A percentile compares a stretch with the other conserved stretches of the same genome.
phyloP scores from a whole-genome alignment of 2,888 invertebrate genomes.

The Arge pagana region DNA sequence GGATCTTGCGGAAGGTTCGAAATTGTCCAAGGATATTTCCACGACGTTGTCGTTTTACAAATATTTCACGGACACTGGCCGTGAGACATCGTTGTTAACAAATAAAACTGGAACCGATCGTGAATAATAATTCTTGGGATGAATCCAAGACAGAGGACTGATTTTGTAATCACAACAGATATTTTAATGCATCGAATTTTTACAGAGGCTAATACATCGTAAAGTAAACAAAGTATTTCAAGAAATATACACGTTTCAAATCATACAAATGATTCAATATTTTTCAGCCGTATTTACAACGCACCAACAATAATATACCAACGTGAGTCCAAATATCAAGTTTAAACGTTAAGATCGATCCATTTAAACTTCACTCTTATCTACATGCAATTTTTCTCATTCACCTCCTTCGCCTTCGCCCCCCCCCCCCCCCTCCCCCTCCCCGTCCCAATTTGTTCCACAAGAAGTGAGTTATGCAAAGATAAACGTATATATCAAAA shows the following conservation, averaged over 20 bases:
- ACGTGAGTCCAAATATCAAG: no score
- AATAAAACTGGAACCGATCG: no score
- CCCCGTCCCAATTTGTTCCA: neutral
- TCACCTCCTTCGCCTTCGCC: neutral
- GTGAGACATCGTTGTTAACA: no score
- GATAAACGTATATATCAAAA: neutral
- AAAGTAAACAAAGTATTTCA: slow-evolving; percentile 50
- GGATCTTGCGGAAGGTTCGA: no score
- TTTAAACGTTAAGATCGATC: neutral
- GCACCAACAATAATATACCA: slow-evolving; percentile 23
- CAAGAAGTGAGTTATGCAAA: neutral
- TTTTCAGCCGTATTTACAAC: slow-evolving; percentile 44
- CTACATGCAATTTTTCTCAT: neutral
- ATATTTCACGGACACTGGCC: no score
- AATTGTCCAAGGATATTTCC: no score
- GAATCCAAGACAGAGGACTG: neutral
- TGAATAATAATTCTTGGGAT: no score
- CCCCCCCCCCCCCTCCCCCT: neutral
- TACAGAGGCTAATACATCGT: slow-evolving; percentile 52
- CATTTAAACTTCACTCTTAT: slow-evolving; percentile 8
- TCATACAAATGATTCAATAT: slow-evolving; percentile 41
- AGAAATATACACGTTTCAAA: slow-evolving; percentile 49
- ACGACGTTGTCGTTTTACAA: no score
- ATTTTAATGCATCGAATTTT: slow-evolving; percentile 54
- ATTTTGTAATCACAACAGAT: slow-evolving; percentile 50